Conservation (phyloP, 2,797 vertebrate species). For the Pangasius sanitwongsei region DNA sequence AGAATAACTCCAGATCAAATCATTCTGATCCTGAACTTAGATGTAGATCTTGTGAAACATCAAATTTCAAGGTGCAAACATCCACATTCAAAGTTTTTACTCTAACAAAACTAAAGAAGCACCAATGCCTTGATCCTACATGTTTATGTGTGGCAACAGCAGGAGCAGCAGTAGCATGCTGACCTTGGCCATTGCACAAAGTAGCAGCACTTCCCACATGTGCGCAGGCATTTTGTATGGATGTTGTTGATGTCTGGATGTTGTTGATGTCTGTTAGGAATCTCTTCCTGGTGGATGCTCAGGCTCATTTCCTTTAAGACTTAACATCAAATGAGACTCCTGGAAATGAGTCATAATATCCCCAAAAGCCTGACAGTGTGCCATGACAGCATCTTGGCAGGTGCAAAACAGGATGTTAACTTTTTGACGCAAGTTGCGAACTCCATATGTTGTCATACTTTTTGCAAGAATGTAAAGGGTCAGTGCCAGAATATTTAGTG, state of each 20-base stretch:
- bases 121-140: conserved; percentile 70
- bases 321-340: conserved; percentile 75
- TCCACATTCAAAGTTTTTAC: conserved; percentile 64
- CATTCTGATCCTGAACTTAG: background rate
- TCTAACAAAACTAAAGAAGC: conserved; percentile 62
- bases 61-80: background rate
- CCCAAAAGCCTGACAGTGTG: conserved; percentile 66
- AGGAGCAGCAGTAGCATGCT: conserved; percentile 60
- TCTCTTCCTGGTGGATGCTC: conserved; percentile 78
- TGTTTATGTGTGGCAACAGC: conserved; percentile 68
- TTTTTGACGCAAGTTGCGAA: conserved; percentile 47
- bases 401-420: conserved; percentile 81
- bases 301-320: conserved; percentile 76
- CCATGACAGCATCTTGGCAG: conserved; percentile 73
- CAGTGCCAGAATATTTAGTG: conserved; percentile 2
- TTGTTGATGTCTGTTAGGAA: conserved; percentile 71
- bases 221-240: conserved; percentile 63
- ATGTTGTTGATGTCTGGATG: conserved; percentile 77
- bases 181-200: conserved; percentile 73
- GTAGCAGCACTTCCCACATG: conserved; percentile 71
- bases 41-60: background rate
- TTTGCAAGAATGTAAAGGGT: conserved; percentile 2
- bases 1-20: background rate
- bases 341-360: conserved; percentile 78
- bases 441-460: conserved; percentile 20